Base-by-base conservation (phyloP, 2,113 vertebrate genomes). In the Muntiacus muntjak region DNA sequence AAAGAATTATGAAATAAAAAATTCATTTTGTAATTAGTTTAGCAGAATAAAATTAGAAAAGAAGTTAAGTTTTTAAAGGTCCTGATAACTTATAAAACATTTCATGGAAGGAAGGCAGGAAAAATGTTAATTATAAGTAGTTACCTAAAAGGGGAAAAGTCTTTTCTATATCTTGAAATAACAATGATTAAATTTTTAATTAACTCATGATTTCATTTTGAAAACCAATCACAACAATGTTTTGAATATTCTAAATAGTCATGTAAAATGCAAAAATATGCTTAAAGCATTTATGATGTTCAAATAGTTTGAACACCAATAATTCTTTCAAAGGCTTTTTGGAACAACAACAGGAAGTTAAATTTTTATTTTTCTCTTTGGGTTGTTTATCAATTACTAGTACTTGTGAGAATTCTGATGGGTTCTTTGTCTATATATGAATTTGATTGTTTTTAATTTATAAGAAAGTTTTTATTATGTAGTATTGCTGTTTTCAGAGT, bases 1-100 rank as follows among this genome's bases (percentile, higher is more conserved):
- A 92, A 98, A 97, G 95, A 98, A 98, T 98, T 98, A 98, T 98
- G 95, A 98, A 99, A 98, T 99, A 98, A 98, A 98, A 99, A 98
- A 98, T 98, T 98, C 92, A 99, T 98, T 19, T 97, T 97, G 79
- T 98, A 98, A 99, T 99, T 98, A 99, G 97, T 96, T 96, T 97
- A 86, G 95, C 78, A 91, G n/a, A 91, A 67, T 93, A 94, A 96
- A 96, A 98, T 97, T 84, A 97, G 98, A 97, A 97, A 40, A 97
- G 87, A 87, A 93, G 62, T 97, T 97, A 96, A 96, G 97, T 97
- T 98, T 97, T 91, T 95, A 93, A 95, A 91, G 64, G 30, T 92
- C 62, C 58, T 85, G 96, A 96, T 98, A 97, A 82, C 87, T 97
- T 98, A 94, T 92, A 94, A 98, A 97, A 90, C 87, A 94, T 95